Evolutionary conservation across 2,113 vertebrate genomes (phyloP).

Genomic region (Oncorhynchus gorbuscha): DNA sequence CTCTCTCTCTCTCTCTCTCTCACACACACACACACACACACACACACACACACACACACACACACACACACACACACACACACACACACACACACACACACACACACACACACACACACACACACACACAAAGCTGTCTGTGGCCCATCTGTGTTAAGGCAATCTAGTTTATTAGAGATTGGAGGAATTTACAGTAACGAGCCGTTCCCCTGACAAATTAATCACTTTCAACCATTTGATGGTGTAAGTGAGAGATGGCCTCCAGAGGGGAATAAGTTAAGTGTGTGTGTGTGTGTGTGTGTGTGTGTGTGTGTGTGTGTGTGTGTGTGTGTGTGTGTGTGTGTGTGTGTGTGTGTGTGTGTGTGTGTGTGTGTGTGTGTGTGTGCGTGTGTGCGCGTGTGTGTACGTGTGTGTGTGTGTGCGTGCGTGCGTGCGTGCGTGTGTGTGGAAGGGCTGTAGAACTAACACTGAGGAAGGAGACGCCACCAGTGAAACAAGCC

Average conservation of each 20-base stretch:
- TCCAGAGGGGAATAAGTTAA: constrained; percentile 69
- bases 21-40: too few species aligned
- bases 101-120: constrained; percentile 34
- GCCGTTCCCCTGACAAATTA: constrained; percentile 79
- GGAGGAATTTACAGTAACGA: constrained; percentile 86
- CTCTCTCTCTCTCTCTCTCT: too few species aligned
- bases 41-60: too few species aligned
- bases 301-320: background rate
- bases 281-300: background rate
- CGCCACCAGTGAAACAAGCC: too few species aligned
- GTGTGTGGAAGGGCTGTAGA: too few species aligned
- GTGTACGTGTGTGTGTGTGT: background rate
- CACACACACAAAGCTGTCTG: constrained; percentile 66
- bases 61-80: too few species aligned
- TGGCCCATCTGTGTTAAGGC: constrained; percentile 83
- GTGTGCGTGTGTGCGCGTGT: background rate
- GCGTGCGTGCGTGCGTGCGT: background rate
- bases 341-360: background rate
- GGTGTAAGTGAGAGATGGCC: constrained; percentile 82
- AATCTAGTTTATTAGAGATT: constrained; percentile 87
- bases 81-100: constrained; percentile 41
- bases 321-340: background rate
- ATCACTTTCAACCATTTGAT: constrained; percentile 79
- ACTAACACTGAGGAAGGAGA: too few species aligned
- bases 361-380: background rate